Percentiles rank a stretch among this genome's conserved stretches.
Conservation (phyloP, 2,113 vertebrate species). For the Poeciliopsis turrubarensis region DNA sequence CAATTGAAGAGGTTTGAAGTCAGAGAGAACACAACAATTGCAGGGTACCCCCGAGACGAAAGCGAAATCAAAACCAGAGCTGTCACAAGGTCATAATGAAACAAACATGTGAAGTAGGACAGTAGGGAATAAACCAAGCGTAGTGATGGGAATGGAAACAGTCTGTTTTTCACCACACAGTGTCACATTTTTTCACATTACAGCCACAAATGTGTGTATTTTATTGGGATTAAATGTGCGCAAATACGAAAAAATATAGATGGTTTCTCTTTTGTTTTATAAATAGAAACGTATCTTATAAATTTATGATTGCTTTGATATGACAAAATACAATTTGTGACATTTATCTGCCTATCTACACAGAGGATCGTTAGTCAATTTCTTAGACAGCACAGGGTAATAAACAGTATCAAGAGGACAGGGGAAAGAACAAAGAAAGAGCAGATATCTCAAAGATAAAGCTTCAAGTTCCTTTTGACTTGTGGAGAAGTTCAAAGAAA, state of each 20-base stretch:
- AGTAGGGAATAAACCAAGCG: neutral
- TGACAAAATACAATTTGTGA: too few species aligned
- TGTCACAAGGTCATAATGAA: constrained; percentile 44
- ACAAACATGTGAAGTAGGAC: constrained; percentile 43
- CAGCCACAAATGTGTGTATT: too few species aligned
- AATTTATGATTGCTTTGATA: too few species aligned
- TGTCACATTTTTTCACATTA: too few species aligned
- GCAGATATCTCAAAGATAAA: neutral
- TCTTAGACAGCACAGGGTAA: neutral
- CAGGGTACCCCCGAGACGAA: constrained; percentile 36
- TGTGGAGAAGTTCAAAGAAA: neutral
- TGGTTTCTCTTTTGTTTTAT: too few species aligned
- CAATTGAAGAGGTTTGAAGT: constrained; percentile 39
- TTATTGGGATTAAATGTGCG: too few species aligned
- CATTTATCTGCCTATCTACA: too few species aligned
- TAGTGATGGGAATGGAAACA: constrained; percentile 18
- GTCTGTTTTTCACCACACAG: neutral
- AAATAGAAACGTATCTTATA: too few species aligned
- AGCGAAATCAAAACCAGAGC: constrained; percentile 38
- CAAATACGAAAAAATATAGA: too few species aligned
- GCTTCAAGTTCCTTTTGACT: neutral
- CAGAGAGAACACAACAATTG: constrained; percentile 39
- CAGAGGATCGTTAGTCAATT: neutral
- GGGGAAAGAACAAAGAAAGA: neutral
- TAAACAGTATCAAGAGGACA: neutral